Conservation (phyloP, 1,140 invertebrate genomes). For the Philotrypesis tridentata region DNA sequence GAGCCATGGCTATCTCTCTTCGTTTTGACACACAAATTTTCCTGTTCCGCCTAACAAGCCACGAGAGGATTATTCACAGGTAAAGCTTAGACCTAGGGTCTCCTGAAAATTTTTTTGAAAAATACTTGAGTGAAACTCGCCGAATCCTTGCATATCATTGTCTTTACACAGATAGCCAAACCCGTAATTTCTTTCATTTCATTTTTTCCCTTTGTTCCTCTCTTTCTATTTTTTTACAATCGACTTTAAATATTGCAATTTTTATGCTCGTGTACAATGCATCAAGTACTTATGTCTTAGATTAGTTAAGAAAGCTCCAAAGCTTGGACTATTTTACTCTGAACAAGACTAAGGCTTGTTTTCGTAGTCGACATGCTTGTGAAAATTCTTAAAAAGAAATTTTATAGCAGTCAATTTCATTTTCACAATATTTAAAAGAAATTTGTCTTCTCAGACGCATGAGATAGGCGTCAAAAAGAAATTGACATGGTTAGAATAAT, state of each 20-base stretch:
- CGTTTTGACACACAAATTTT: slow-evolving; percentile 27
- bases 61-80: slow-evolving; percentile 53
- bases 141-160: background rate
- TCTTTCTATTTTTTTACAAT: slow-evolving; percentile 25
- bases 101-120: slow-evolving; percentile 57
- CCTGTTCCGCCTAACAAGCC: slow-evolving; percentile 40
- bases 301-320: slow-evolving; percentile 23
- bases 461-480: background rate
- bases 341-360: background rate
- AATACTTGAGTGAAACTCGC: slow-evolving; percentile 11
- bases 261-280: slow-evolving; percentile 18
- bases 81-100: slow-evolving; percentile 59
- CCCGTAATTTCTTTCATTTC: background rate
- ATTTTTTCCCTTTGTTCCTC: slow-evolving; percentile 21
- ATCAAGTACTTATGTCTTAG: background rate
- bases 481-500: background rate
- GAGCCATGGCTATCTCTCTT: slow-evolving; percentile 47
- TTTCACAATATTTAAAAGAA: background rate
- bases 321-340: slow-evolving; percentile 12
- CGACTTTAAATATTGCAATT: background rate
- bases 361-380: slow-evolving; percentile 30
- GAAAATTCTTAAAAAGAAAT: background rate
- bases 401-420: background rate
- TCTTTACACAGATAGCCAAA: slow-evolving; percentile 10
- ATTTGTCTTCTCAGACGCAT: background rate